phyloP scores from a whole-genome alignment of 2,113 vertebrate species.

The Peromyscus maniculatus region DNA sequence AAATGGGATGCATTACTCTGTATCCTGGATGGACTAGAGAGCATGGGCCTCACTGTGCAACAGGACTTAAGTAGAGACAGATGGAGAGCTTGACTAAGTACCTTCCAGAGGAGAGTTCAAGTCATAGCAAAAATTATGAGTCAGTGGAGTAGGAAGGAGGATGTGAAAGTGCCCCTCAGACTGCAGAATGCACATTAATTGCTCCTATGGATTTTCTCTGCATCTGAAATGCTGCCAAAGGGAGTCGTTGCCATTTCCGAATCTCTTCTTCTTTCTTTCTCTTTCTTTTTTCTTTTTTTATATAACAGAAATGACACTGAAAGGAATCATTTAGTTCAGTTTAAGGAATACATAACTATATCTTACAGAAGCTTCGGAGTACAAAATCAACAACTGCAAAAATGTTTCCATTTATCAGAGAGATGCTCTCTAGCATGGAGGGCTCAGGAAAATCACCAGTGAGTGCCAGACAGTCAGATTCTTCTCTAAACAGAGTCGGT shows the following conservation, averaged over 20 bases:
- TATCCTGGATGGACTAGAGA: background rate
- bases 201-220: slow-evolving; percentile 47
- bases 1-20: background rate
- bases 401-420: background rate
- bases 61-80: slow-evolving; percentile 22
- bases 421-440: background rate
- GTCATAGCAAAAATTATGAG: slow-evolving; percentile 30
- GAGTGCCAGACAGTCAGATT: background rate
- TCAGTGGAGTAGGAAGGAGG: slow-evolving; percentile 14
- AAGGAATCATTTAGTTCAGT: slow-evolving; percentile 43
- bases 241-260: slow-evolving; percentile 54
- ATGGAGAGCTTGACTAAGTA: slow-evolving; percentile 54
- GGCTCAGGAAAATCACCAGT: background rate
- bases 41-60: background rate
- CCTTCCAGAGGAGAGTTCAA: slow-evolving; percentile 40
- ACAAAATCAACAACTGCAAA: slow-evolving; percentile 5
- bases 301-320: slow-evolving; percentile 51
- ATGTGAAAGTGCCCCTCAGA: slow-evolving; percentile 2
- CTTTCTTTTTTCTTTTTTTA: background rate
- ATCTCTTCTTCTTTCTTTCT: background rate
- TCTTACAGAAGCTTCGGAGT: background rate
- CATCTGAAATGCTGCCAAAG: slow-evolving; percentile 48
- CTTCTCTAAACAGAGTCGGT: background rate
- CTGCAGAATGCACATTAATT: slow-evolving; percentile 24
- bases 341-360: slow-evolving; percentile 15